phyloP scores from a whole-genome alignment of 2,113 vertebrate genomes.

The Aptenodytes patagonicus region DNA sequence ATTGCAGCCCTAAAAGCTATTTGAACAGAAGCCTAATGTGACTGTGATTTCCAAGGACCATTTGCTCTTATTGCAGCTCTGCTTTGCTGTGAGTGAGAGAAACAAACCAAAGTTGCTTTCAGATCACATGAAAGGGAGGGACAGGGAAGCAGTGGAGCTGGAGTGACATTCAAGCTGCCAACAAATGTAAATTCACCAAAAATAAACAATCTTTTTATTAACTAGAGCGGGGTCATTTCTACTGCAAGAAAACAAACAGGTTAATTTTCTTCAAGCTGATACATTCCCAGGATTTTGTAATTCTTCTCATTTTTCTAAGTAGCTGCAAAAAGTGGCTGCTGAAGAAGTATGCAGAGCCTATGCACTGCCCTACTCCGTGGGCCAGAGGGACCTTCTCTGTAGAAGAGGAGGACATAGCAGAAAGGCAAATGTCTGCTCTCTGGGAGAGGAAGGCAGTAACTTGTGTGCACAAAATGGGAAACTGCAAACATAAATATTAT shows the following conservation, averaged over 20 bases:
- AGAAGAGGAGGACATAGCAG: neutral
- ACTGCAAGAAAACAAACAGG: conserved; percentile 17
- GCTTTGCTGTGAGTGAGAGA: conserved; percentile 67
- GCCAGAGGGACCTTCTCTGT: neutral
- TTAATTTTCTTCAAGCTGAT: conserved; percentile 1
- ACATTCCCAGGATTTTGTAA: neutral
- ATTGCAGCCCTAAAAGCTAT: conserved; percentile 78
- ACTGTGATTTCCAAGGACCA: conserved; percentile 80
- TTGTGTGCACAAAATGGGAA: neutral
- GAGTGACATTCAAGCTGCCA: conserved; percentile 43
- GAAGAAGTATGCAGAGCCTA: neutral
- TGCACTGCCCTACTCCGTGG: neutral
- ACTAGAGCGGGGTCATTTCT: neutral
- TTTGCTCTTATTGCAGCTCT: conserved; percentile 78
- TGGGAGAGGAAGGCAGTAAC: neutral
- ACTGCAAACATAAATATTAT: neutral
- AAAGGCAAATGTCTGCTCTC: neutral
- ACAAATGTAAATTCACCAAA: conserved; percentile 53
- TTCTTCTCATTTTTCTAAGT: neutral
- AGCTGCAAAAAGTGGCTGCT: neutral
- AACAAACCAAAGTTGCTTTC: conserved; percentile 71
- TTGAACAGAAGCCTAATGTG: conserved; percentile 83
- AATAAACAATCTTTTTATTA: conserved; percentile 48
- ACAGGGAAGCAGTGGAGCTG: conserved; percentile 21
- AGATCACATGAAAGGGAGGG: conserved; percentile 47